phyloP scores from a whole-genome alignment of 2,113 vertebrate species.

The Datnioides undecimradiatus region DNA sequence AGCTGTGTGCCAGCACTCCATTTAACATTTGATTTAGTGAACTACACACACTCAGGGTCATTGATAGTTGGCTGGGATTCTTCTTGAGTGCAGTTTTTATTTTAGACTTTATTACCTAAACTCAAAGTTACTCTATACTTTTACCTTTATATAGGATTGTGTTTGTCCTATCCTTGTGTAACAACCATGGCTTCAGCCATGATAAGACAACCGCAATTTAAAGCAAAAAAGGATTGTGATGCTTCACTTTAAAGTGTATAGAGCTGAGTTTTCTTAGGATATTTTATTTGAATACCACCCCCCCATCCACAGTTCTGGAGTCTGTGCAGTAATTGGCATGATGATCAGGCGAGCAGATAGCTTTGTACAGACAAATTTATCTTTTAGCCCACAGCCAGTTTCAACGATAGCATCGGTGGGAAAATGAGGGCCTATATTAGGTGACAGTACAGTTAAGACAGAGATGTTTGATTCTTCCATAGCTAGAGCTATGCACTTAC shows the following conservation, averaged over 20 bases:
- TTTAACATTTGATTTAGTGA: slow-evolving; percentile 70
- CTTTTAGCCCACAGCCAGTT: slow-evolving; percentile 60
- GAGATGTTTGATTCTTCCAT: slow-evolving; percentile 35
- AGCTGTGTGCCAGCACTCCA: slow-evolving; percentile 64
- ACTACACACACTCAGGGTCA: slow-evolving; percentile 57
- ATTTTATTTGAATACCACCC: slow-evolving; percentile 23
- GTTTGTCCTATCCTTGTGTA: slow-evolving; percentile 5
- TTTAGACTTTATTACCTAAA: slow-evolving; percentile 48
- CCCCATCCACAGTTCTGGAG: slow-evolving; percentile 3
- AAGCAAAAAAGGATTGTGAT: slow-evolving; percentile 18
- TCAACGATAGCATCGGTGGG: slow-evolving; percentile 61
- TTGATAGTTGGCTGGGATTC: slow-evolving; percentile 52
- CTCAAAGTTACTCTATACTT: slow-evolving; percentile 21
- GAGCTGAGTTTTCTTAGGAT: slow-evolving; percentile 22
- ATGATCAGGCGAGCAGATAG: slow-evolving; percentile 62
- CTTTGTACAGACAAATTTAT: slow-evolving; percentile 65
- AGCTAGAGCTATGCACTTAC: slow-evolving; percentile 28
- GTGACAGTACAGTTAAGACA: slow-evolving; percentile 30
- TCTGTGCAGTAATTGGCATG: slow-evolving; percentile 63
- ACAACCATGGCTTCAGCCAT: slow-evolving; percentile 9
- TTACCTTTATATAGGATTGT: background rate
- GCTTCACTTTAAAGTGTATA: slow-evolving; percentile 13
- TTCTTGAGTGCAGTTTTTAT: slow-evolving; percentile 56
- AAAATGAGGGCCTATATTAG: slow-evolving; percentile 49
- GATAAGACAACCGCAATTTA: slow-evolving; percentile 6